phyloP scores from a whole-genome alignment of 2,888 invertebrate species.

The Eueremaeus valkanovi region DNA sequence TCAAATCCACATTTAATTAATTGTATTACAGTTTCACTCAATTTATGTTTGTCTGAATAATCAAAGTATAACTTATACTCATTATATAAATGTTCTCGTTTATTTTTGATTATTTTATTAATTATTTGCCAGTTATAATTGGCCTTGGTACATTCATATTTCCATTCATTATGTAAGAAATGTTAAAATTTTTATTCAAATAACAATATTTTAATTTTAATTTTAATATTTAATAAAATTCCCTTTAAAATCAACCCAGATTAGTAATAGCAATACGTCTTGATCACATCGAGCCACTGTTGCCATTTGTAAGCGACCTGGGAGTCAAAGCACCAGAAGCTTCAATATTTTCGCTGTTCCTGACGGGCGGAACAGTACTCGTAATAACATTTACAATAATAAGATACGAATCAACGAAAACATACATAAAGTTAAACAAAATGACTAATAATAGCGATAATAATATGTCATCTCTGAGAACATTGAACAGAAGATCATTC shows the following conservation, averaged over 20 bases:
- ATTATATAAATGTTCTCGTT: too few relatives aligned
- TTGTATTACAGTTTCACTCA: too few relatives aligned
- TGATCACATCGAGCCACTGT: background rate
- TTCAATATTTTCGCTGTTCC: background rate
- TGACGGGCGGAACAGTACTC: background rate
- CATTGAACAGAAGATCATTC: background rate
- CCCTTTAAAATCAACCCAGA: background rate
- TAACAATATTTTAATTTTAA: too few relatives aligned
- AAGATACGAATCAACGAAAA: constrained; percentile 1
- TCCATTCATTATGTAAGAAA: constrained; percentile 5
- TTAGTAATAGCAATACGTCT: background rate
- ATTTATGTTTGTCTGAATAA: too few relatives aligned
- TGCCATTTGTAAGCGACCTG: constrained; percentile 1
- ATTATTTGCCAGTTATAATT: constrained; percentile 18
- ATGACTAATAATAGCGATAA: background rate
- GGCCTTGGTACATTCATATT: background rate
- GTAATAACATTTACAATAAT: background rate
- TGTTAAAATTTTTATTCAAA: too few relatives aligned
- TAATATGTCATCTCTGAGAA: background rate
- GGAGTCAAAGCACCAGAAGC: constrained; percentile 8
- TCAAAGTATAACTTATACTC: too few relatives aligned
- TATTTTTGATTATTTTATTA: too few relatives aligned
- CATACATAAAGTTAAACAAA: too few relatives aligned
- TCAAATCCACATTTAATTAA: too few relatives aligned
- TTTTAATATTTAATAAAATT: background rate